Evolutionary conservation across 2,888 invertebrate species (phyloP), one percentile per base, ranked within the genome.

Genomic region (Harpalus rubripes): DNA sequence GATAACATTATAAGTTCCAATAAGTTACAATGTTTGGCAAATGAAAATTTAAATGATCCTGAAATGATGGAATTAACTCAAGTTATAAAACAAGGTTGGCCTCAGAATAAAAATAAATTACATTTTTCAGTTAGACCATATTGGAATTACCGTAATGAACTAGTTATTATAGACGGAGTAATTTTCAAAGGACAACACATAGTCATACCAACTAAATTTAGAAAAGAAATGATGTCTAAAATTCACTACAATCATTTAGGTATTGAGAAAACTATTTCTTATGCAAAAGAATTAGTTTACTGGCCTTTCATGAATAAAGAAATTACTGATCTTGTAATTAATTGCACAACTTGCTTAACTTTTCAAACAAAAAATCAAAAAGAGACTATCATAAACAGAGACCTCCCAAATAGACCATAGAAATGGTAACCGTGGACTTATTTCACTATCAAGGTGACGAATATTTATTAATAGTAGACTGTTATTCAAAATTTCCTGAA

Each of bases 61-160:
- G n/a, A n/a, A n/a, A n/a, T n/a, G n/a, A 85, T 81, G 52, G n/a
- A 81, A 59, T 65, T 85, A 76, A 56, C 74, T 16, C 52, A n/a
- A n/a, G 63, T 18, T 59, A 52, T 72, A 15, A 74, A 39, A 72
- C 61, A 85, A 12, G 87, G 87, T 8, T 87, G 87, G 87, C 87
- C 87, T 18, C 32, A 65, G 74, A 18, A 84, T 61, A 86, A 79
- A 82, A 85, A 74, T 18, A 85, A 22, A n/a, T n/a, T n/a, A n/a
- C n/a, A n/a, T n/a, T n/a, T n/a, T n/a, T n/a, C n/a, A n/a, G n/a
- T n/a, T n/a, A n/a, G n/a, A n/a, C n/a, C n/a, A n/a, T n/a, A n/a
- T n/a, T n/a, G n/a, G n/a, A n/a, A n/a, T n/a, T n/a, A n/a, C n/a
- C n/a, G n/a, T n/a, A n/a, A n/a, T n/a, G n/a, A n/a, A n/a, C n/a